Percentiles rank a stretch among this genome's conserved stretches.
phyloP scores from a whole-genome alignment of 2,797 vertebrate species.

The Pantherophis vulpinus region DNA sequence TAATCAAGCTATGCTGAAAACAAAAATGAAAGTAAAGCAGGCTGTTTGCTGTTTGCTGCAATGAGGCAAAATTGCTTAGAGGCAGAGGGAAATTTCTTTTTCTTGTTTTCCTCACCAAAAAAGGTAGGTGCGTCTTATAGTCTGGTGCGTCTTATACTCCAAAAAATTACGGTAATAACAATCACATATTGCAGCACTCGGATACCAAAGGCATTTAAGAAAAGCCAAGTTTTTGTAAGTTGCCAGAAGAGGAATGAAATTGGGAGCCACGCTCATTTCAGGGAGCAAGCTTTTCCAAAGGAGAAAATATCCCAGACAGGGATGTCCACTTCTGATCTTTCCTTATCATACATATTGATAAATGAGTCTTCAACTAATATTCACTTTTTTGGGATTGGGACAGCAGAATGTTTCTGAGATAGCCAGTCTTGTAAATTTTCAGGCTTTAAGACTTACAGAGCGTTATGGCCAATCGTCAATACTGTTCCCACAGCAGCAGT shows the following conservation, averaged over 20 bases:
- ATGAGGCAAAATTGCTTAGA: too few species aligned
- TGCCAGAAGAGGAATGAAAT: neutral
- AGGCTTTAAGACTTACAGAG: neutral
- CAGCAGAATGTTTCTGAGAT: neutral
- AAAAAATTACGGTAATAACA: neutral
- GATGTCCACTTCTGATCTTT: neutral
- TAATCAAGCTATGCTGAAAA: too few species aligned
- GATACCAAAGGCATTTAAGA: neutral
- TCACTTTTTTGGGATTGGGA: neutral
- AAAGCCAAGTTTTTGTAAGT: neutral
- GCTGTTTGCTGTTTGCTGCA: too few species aligned
- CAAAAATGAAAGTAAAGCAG: too few species aligned
- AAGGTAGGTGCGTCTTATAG: too few species aligned
- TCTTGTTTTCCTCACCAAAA: too few species aligned
- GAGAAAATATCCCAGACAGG: neutral
- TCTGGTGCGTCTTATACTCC: too few species aligned
- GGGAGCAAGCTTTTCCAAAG: neutral
- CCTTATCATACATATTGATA: neutral
- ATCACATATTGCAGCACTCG: neutral
- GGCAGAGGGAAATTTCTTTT: too few species aligned
- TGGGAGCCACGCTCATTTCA: neutral
- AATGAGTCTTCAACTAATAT: neutral
- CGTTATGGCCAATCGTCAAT: neutral
- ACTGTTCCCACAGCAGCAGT: neutral
- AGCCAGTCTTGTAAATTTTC: neutral